Evolutionary conservation across 2,797 vertebrate species (phyloP), one percentile per base, ranked within the genome.

Genomic region (Dicrostonyx torquatus): DNA sequence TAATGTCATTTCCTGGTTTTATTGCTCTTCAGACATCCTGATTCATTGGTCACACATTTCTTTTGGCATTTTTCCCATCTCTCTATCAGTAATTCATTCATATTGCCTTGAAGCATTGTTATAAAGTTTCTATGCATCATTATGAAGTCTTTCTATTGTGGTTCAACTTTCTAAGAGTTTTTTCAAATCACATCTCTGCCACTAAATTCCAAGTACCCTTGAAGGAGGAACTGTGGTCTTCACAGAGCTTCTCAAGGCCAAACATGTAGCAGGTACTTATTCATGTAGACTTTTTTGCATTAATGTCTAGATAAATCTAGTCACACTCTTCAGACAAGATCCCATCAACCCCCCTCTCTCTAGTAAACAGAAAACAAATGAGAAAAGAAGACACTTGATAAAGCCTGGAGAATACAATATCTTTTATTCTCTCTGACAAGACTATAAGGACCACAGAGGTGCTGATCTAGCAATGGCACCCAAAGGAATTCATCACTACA

Each of bases 401-500:
- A 84, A 70, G 3, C 72, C 11, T 66, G 12, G n/a, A 48, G 34
- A 75, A 90, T 58, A 15, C 13, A 60, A 48, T 66, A 29, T 85
- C 40, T 48, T 53, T 76, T 85, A 73, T 83, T 4, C 5, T 83
- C 37, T 86, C 53, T 94, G 64, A 89, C 40, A 96, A 80, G 80
- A 86, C n/a, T 40, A 2, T 68, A 83, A 91, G 8, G 13, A 5
- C 79, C 48, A 64, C 62, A 77, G 62, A 85, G 17, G 45, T 22
- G 48, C 29, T 91, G 31, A 66, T 1, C 40, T 6, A 72, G n/a
- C 17, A 73, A 34, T 29, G 84, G 20, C n/a, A 20, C 64, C 55
- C 15, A 50, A 78, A 90, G 13, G 9, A 66, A 29, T 37, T 45
- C 53, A 70, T 62, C 9, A 3, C 15, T 50, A 34, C 24, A 82